These are phyloP conservation scores for Collichthys lucidus DNA, from an alignment of 2,113 vertebrate genomes.

Conservation along the genomic window DNA sequence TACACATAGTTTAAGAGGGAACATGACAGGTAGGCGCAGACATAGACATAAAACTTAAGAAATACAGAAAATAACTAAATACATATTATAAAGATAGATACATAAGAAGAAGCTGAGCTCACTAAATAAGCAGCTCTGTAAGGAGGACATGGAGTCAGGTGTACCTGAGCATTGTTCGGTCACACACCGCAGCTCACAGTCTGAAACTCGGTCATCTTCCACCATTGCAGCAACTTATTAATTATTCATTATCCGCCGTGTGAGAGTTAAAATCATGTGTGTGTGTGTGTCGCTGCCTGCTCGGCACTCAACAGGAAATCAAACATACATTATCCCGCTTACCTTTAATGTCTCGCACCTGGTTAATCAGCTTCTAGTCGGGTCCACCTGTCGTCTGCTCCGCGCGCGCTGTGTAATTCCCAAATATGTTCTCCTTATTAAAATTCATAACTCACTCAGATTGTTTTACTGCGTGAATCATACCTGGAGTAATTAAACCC, in stretches of 20 bases:
- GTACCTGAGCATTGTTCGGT: conserved; percentile 53
- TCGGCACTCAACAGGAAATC: background rate
- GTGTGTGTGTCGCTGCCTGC: background rate
- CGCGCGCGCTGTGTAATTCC: background rate
- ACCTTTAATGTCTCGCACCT: conserved; percentile 13
- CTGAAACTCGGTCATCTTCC: conserved; percentile 16
- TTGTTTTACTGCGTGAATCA: background rate
- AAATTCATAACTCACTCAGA: background rate
- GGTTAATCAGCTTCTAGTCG: conserved; percentile 11
- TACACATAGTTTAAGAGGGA: too few species aligned
- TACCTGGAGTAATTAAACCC: background rate
- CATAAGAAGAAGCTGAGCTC: background rate
- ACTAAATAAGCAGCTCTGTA: background rate
- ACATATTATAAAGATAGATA: too few species aligned
- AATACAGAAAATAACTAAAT: too few species aligned
- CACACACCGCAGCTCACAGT: conserved; percentile 67
- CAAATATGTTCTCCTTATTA: background rate
- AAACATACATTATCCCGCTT: background rate
- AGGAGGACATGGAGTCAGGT: background rate
- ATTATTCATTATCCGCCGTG: background rate
- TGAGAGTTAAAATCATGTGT: background rate
- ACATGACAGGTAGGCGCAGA: too few species aligned
- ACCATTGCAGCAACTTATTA: conserved; percentile 5
- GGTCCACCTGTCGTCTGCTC: conserved; percentile 8
- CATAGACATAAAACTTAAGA: too few species aligned